Evolutionary conservation across 1,140 invertebrate species (phyloP).

Genomic region (Drosophila bocki): DNA sequence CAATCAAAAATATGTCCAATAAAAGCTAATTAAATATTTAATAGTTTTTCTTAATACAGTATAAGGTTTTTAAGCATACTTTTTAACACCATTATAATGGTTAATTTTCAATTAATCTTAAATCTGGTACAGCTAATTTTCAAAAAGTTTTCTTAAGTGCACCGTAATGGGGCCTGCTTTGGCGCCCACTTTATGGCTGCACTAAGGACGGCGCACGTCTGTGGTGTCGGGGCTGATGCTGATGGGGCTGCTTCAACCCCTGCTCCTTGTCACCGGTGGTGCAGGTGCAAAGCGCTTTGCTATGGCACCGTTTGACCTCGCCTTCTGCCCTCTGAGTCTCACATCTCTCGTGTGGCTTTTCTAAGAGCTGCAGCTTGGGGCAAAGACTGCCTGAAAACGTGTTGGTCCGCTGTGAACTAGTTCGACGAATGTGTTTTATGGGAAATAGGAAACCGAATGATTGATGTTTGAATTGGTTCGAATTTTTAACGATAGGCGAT

Average conservation of each 20-base stretch:
- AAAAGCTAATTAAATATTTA: neutral
- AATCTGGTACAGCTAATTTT: neutral
- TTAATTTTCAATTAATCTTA: no score
- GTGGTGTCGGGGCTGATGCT: slow-evolving; percentile 15
- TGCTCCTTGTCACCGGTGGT: slow-evolving; percentile 9
- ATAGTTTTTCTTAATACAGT: neutral
- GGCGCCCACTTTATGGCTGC: slow-evolving; percentile 55
- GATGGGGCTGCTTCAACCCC: slow-evolving; percentile 18
- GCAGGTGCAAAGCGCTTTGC: slow-evolving; percentile 52
- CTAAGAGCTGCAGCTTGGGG: slow-evolving; percentile 7
- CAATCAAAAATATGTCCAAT: no score
- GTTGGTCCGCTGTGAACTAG: slow-evolving; percentile 40
- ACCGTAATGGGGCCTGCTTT: slow-evolving; percentile 33
- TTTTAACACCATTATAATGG: neutral
- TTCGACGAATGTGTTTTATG: slow-evolving; percentile 36
- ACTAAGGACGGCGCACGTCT: slow-evolving; percentile 33
- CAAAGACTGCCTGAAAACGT: slow-evolving; percentile 34
- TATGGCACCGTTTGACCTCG: slow-evolving; percentile 49
- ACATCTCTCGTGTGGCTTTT: slow-evolving; percentile 18
- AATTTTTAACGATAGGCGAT: slow-evolving; percentile 26
- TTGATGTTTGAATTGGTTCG: slow-evolving; percentile 32
- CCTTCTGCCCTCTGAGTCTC: slow-evolving; percentile 7
- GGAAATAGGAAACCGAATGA: slow-evolving; percentile 23
- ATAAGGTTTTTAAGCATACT: neutral
- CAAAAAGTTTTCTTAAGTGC: slow-evolving; percentile 12